Percentiles rank a stretch among this genome's conserved stretches.
These are phyloP conservation scores for Formica exsecta DNA, from an alignment of 1,140 invertebrate genomes.

Conservation along the genomic window DNA sequence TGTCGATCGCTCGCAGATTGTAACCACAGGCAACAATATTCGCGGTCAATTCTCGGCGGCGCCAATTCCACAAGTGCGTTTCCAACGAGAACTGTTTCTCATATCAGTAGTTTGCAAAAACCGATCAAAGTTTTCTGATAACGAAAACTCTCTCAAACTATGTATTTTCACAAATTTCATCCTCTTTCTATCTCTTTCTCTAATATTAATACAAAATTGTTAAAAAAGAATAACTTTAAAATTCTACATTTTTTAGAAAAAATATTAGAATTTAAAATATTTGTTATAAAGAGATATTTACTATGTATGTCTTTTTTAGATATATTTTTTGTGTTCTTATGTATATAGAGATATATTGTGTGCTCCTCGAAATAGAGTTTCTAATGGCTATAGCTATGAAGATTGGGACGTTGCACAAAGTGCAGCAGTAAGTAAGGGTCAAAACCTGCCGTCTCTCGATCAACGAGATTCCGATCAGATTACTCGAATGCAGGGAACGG, in stretches of 20 bases:
- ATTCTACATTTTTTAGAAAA: not conserved
- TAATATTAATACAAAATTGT: not conserved
- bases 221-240: not conserved
- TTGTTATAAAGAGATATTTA: not conserved
- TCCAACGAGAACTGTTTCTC: constrained; percentile 27
- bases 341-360: not conserved
- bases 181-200: not conserved
- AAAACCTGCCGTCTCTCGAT: constrained; percentile 47
- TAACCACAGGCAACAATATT: constrained; percentile 57
- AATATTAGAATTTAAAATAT: not conserved
- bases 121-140: constrained; percentile 41
- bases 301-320: not conserved
- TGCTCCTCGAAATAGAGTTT: not conserved
- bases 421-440: constrained; percentile 26
- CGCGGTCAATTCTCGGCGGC: constrained; percentile 46
- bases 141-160: not conserved
- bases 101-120: constrained; percentile 33
- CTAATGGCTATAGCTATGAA: constrained; percentile 2
- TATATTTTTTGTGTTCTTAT: not conserved
- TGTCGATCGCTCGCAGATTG: constrained; percentile 48
- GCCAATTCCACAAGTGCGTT: constrained; percentile 43
- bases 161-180: not conserved
- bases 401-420: not conserved
- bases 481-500: constrained; percentile 56
- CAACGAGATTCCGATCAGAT: constrained; percentile 63